Base-by-base conservation (phyloP, 1,140 invertebrate genomes). In the Trachelipus rathkii region DNA sequence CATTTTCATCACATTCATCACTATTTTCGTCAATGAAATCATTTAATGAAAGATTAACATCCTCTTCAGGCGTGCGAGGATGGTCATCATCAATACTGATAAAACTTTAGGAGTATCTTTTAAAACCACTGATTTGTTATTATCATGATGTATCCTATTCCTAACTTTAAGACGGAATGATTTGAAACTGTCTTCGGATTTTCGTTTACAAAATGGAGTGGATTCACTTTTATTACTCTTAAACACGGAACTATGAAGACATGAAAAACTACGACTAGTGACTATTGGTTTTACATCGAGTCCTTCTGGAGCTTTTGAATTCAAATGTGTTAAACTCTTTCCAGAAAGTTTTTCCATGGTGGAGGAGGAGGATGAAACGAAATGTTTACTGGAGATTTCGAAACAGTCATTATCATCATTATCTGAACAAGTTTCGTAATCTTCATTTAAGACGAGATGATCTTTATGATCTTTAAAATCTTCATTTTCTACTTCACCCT, bases 181-280 rank as follows among this genome's bases (percentile, higher is more conserved):
- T 60, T 19, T 60, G 19, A 60, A 60, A 15, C 50, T 19, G 50
- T 60, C 50, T 15, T 60, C 50, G 11, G 50, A 60, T 60, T 60
- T 60, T 15, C 50, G 50, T 60, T 60, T 60, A 60, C 50, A 15
- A 60, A 60, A 60, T 2, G 50, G 19, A 19, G 2, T 60, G 11
- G 50, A 60, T 60, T 60, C 50, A 60, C 3, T 13, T 60, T 60
- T 60, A 19, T 60, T 1, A 60, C 50, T 8, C 8, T 60, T 60
- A 60, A 60, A 60, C 8, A 60, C 4, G 19, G 50, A 60, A 19
- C 50, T 60, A 2, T 60, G 50, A 3, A 60, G 50, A 8, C 50
- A 60, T 60, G 50, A 60, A 60, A 60, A 60, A 19, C 50, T 60
- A 15, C 50, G 50, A 60, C 50, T 60, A 13, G 50, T 60, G 50